These are phyloP conservation scores for Furcula furcula DNA, from an alignment of 2,888 invertebrate genomes.

Conservation along the genomic window DNA sequence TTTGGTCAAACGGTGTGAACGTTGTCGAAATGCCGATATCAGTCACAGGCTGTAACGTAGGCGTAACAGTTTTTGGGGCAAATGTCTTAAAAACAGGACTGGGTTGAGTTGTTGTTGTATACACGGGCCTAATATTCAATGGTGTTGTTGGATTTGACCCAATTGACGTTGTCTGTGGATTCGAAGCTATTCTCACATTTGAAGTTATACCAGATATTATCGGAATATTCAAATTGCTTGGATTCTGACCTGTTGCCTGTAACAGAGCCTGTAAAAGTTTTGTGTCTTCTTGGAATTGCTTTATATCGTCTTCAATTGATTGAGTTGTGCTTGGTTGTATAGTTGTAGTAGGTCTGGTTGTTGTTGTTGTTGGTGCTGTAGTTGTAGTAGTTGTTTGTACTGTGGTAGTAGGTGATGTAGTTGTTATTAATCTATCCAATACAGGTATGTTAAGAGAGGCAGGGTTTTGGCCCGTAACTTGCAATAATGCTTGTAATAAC, in stretches of 20 bases:
- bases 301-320: constrained; percentile 56
- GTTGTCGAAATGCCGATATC: constrained; percentile 68
- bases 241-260: constrained; percentile 63
- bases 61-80: constrained; percentile 51
- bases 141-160: constrained; percentile 65
- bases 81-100: constrained; percentile 46
- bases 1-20: constrained; percentile 52
- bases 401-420: constrained; percentile 30
- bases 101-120: constrained; percentile 47
- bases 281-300: constrained; percentile 66
- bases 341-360: constrained; percentile 33
- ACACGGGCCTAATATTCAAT: constrained; percentile 58
- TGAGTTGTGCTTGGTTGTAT: constrained; percentile 44
- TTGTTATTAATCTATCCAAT: constrained; percentile 46
- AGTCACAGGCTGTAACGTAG: constrained; percentile 45
- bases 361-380: constrained; percentile 31
- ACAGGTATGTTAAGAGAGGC: constrained; percentile 60
- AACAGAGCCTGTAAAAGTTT: constrained; percentile 69
- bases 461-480: constrained; percentile 70
- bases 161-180: constrained; percentile 60
- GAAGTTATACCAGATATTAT: constrained; percentile 67
- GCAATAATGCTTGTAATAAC: constrained; percentile 65
- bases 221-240: constrained; percentile 47
- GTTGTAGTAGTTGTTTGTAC: constrained; percentile 31
- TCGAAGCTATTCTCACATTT: constrained; percentile 68